Evolutionary conservation across 1,140 invertebrate species (phyloP), one percentile per base, ranked within the genome.

Genomic region (Littorina saxatilis): DNA sequence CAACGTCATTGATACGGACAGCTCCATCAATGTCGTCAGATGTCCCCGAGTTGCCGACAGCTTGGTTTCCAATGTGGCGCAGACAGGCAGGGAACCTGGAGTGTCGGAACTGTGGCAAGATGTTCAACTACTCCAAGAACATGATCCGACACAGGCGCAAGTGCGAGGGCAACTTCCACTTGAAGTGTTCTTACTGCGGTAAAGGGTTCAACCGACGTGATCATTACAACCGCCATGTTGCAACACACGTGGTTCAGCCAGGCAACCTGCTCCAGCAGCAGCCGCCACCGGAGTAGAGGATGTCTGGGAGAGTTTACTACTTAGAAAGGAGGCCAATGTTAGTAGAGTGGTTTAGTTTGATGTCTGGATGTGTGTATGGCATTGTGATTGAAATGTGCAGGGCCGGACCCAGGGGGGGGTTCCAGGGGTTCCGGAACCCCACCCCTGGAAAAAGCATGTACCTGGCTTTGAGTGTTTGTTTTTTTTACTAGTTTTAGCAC

Each of bases 51-150:
- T 0, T 63, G 61, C 35, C 61, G 47, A 15, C 47, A 11, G 13
- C 47, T 11, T 20, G 13, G 13, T 52, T 52, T 20, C 47, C 47
- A 15, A 52, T n/a, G n/a, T n/a, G n/a, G n/a, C n/a, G 55, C 20
- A 20, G n/a, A n/a, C n/a, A n/a, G 2, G 68, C 35, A 3, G 68
- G 68, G 27, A 72, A 37, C 68, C 68, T 39, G 40, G 35, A 43
- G 47, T 77, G 74, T 32, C 50, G 74, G n/a, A 77, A 61, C 50
- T 77, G 74, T 32, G 74, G 74, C 29, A 77, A 77, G 52, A 77
- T 52, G 20, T 77, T 77, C 74, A 58, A 50, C 29, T 77, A 77
- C 40, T n/a, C 74, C 50, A 39, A 58, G 50, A 77, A 77, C 52
- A 77, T 77, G 74, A 37, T 77, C 29, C 74, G 74, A 0, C 74